These are phyloP conservation scores for Brachypodius melanocephalos DNA, from an alignment of 2,113 vertebrate genomes.

Conservation along the genomic window DNA sequence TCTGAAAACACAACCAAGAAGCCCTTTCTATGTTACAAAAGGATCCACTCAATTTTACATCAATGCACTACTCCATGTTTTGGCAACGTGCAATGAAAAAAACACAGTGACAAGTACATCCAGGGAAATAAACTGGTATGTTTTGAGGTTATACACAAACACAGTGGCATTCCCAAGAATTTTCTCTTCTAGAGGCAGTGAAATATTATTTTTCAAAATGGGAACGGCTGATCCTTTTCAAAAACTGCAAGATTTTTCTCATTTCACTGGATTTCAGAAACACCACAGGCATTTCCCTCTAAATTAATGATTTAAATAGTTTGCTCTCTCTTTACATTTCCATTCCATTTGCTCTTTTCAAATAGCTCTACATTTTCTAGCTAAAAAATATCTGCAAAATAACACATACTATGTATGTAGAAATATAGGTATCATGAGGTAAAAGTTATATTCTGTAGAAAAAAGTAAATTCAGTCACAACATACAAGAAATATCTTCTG, in stretches of 20 bases:
- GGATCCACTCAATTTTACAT: conserved; percentile 13
- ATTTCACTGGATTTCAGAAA: neutral
- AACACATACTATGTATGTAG: neutral
- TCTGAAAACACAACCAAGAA: conserved; percentile 45
- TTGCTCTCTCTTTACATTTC: neutral
- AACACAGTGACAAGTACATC: conserved; percentile 27
- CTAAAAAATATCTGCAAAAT: neutral
- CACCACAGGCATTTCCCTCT: neutral
- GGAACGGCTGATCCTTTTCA: neutral
- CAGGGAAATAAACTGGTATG: conserved; percentile 12
- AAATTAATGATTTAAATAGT: neutral
- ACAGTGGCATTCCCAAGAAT: neutral
- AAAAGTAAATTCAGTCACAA: neutral
- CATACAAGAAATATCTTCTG: neutral
- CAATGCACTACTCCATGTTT: neutral
- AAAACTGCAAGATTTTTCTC: neutral
- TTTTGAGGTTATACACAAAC: neutral
- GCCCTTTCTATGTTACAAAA: neutral
- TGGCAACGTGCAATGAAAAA: conserved; percentile 38
- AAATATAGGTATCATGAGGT: neutral
- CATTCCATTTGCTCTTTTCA: neutral
- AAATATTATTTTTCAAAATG: neutral
- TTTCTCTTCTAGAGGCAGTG: neutral
- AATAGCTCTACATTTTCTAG: neutral
- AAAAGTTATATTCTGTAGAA: neutral